Base-by-base conservation (phyloP, 2,888 invertebrate species). In the Erebia epiphron region DNA sequence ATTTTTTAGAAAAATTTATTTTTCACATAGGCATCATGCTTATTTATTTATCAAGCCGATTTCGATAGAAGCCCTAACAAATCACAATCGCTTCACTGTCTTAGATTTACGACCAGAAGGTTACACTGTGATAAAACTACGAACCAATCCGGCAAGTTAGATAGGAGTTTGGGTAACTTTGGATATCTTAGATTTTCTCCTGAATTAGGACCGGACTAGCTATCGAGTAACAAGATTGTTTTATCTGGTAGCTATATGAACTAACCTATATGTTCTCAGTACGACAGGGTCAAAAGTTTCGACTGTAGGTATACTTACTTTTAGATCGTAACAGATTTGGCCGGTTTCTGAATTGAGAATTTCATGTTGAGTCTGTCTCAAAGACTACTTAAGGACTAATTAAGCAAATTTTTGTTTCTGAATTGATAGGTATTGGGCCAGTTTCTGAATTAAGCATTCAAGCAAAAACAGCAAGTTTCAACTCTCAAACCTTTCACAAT, bases 91-190 rank as follows among this genome's bases (percentile, higher is more conserved):
- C 46, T 9, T 9, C 21, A 43, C 14, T n/a, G 64, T 21, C 41
- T 18, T 65, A 75, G 75, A 78, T 78, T 78, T 78, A 78, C 68
- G 74, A 73, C 62, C 21, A 61, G 18, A 61, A 76, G 68, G 73
- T 76, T 67, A 67, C 14, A 66, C 49, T 68, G 52, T 72, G 72
- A 75, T 71, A 72, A 67, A 68, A 74, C 72, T 74, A 62, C 43
- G 46, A 74, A 69, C 72, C 66, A 77, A 73, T 73, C 67, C 68
- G 61, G 52, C 54, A 74, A 73, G 63, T 73, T 71, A 52, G 68
- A 62, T 71, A 64, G 68, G 68, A 62, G 65, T 57, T 72, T 72
- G 63, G 56, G 66, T 68, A 63, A 70, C 70, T 67, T 67, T 14
- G 21, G 67, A 73, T 62, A 62, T 71, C 16, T 72, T 21, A 46